phyloP scores from a whole-genome alignment of 2,113 vertebrate genomes.

The Leptodactylus fuscus region DNA sequence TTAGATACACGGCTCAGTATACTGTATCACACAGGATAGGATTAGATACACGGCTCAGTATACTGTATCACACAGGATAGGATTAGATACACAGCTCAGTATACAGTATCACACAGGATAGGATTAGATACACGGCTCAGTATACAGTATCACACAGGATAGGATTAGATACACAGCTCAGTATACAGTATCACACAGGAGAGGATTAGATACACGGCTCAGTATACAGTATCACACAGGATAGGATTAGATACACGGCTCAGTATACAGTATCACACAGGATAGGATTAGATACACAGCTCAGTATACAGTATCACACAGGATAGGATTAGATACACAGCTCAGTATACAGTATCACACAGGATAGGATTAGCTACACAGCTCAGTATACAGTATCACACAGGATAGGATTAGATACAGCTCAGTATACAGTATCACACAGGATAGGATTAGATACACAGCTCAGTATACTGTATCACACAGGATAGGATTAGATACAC shows the following conservation, averaged over 20 bases:
- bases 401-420: background rate
- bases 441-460: background rate
- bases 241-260: background rate
- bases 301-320: background rate
- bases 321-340: background rate
- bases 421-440: background rate
- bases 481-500: background rate
- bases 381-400: no score
- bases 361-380: background rate
- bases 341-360: background rate
- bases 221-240: background rate
- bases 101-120: background rate
- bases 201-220: background rate
- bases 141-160: no score
- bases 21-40: no score
- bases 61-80: background rate
- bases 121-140: background rate
- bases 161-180: background rate
- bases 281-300: background rate
- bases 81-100: background rate
- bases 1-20: background rate
- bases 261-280: no score
- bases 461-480: background rate
- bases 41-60: background rate
- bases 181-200: background rate